Evolutionary conservation across 2,113 vertebrate genomes (phyloP), one percentile per base, ranked within the genome.

Genomic region (Microcebus tavaratra): DNA sequence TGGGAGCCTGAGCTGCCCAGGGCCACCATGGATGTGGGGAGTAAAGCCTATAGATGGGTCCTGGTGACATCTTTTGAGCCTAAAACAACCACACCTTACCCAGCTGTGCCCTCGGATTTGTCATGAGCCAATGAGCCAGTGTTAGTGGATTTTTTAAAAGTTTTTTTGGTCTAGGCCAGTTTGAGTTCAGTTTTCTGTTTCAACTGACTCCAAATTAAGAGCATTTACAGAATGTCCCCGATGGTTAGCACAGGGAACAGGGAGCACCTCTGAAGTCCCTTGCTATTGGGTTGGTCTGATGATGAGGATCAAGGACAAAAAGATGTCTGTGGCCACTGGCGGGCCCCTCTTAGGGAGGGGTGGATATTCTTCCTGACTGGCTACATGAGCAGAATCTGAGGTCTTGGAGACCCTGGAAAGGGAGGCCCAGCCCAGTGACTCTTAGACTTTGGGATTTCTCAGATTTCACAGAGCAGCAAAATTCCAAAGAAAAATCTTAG

Each of bases 401-500:
- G 25, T 80, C 27, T 90, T 13, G 39, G 48, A 92, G 80, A 61
- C 4, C 10, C 61, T 61, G 14, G 59, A 81, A 94, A 18, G 31
- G 3, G 3, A 55, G 50, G 12, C 36, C 45, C 55, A 53, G 11
- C 34, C 36, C 90, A 50, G 12, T 75, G 59, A 68, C 59, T 80
- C 34, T 67, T 80, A 73, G 53, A 55, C 31, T 59, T 65, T 17
- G 53, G 42, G 57, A 88, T n/a, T 86, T 93, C 8, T 27, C 65
- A 50, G 55, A 72, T 79, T 59, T 90, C 59, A 53, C 18, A 53
- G n/a, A 86, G 34, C 39, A 59, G 57, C 21, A 67, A 73, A 89
- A 90, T 81, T 61, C 67, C 63, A 61, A 83, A 87, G 68, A 79
- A 95, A 95, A 94, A 90, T 55, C 81, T 83, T 93, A 55, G 34